Conservation (phyloP, 2,888 invertebrate species). For the Seira sanloemensis region DNA sequence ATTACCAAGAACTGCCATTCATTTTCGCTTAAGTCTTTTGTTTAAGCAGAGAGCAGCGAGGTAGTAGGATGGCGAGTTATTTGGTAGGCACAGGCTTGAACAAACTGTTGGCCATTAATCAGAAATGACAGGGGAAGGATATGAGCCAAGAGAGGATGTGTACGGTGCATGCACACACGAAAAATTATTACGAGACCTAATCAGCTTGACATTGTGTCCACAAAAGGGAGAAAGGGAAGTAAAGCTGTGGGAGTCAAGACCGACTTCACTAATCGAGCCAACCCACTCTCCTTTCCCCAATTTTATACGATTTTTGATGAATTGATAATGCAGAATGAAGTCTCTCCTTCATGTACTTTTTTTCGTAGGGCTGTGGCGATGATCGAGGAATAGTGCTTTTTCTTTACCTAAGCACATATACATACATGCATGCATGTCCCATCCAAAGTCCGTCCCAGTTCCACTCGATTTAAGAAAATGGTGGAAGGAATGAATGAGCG, state of each 20-base stretch:
- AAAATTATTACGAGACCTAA: neutral
- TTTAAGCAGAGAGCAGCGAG: neutral
- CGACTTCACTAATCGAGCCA: neutral
- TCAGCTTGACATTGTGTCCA: neutral
- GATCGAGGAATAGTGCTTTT: slow-evolving; percentile 15
- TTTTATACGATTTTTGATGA: neutral
- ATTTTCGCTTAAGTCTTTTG: neutral
- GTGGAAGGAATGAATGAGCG: neutral
- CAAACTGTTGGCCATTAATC: slow-evolving; percentile 47
- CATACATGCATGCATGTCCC: neutral
- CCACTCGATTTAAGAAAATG: slow-evolving; percentile 44
- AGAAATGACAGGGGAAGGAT: slow-evolving; percentile 53
- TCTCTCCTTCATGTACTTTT: too few relatives aligned
- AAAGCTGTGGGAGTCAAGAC: neutral
- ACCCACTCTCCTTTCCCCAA: neutral
- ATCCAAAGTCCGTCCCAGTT: neutral
- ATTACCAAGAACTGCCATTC: neutral
- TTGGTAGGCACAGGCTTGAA: neutral
- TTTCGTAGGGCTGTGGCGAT: too few relatives aligned
- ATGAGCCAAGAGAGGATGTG: slow-evolving; percentile 42
- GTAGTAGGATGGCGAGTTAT: neutral
- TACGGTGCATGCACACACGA: slow-evolving; percentile 15
- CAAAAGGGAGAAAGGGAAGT: neutral
- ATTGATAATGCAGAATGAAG: slow-evolving; percentile 3
- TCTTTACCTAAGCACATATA: neutral